Evolutionary conservation across 2,888 invertebrate genomes (phyloP).

Genomic region (Blastobasis lacticolella): DNA sequence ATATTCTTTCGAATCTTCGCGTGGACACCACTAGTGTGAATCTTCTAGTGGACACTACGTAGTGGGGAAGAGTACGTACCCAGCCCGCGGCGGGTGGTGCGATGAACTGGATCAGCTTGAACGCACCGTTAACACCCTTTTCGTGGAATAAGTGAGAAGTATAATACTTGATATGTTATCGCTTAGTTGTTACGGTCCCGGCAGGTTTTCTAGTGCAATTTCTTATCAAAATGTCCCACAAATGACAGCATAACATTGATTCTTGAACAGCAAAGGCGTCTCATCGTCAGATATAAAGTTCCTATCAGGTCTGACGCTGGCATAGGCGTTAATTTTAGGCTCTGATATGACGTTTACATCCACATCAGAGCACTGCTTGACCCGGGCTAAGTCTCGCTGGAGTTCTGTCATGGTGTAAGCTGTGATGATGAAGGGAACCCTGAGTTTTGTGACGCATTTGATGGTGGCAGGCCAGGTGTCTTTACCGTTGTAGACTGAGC

Average conservation of each 20-base stretch:
- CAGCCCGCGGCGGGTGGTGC: too few species aligned
- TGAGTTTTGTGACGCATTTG: constrained; percentile 65
- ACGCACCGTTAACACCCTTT: too few species aligned
- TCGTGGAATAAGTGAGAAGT: too few species aligned
- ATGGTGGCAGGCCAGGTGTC: constrained; percentile 82
- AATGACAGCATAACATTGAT: constrained; percentile 76
- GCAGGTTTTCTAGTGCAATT: too few species aligned
- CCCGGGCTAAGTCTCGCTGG: constrained; percentile 74
- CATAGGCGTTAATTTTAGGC: constrained; percentile 76
- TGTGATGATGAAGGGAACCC: constrained; percentile 77
- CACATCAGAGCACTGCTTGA: constrained; percentile 65
- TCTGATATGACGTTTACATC: constrained; percentile 66
- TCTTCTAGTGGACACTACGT: too few species aligned
- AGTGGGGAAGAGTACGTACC: too few species aligned
- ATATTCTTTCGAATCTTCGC: too few species aligned
- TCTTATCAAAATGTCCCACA: constrained; percentile 27
- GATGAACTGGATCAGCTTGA: too few species aligned
- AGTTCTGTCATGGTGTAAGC: constrained; percentile 80
- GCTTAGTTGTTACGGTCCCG: too few species aligned
- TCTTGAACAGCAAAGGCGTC: constrained; percentile 81
- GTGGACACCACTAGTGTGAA: too few species aligned
- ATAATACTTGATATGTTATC: too few species aligned
- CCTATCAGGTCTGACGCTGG: constrained; percentile 80
- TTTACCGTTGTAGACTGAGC: constrained; percentile 74
- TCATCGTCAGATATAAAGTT: constrained; percentile 84